Conservation (phyloP, 2,797 vertebrate genomes). For the Cossypha niveicapilla region DNA sequence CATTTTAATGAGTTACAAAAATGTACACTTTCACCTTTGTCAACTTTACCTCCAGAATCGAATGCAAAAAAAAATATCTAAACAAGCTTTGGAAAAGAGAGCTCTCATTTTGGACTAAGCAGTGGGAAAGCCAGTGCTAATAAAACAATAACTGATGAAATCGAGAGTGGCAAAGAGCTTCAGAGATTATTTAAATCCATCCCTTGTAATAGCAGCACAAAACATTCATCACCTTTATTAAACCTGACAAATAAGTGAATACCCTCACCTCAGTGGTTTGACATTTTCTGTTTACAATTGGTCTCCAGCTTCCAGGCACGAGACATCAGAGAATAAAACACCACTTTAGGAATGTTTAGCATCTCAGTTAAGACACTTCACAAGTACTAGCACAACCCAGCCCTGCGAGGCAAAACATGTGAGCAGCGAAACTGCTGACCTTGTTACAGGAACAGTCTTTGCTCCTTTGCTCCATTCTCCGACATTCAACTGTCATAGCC, state of each 20-base stretch:
- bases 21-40: not conserved
- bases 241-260: not conserved
- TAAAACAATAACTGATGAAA: not conserved
- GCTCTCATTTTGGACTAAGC: not conserved
- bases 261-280: not conserved
- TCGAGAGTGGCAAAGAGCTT: not conserved
- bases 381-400: not conserved
- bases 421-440: not conserved
- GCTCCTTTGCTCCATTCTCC: not conserved
- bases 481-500: not conserved
- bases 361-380: not conserved
- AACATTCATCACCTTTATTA: not conserved
- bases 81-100: not conserved
- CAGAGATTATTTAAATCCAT: not conserved
- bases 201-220: not conserved
- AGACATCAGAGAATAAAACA: not conserved
- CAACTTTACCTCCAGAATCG: not conserved
- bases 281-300: not conserved
- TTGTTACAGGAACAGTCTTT: not conserved
- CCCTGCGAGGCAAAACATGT: not conserved
- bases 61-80: not conserved
- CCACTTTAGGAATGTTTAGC: not conserved
- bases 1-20: not conserved
- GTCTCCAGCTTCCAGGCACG: fast-evolving
- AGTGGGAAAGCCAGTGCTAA: not conserved